Conservation (phyloP, 2,888 invertebrate species). For the Galerucella nymphaeae region DNA sequence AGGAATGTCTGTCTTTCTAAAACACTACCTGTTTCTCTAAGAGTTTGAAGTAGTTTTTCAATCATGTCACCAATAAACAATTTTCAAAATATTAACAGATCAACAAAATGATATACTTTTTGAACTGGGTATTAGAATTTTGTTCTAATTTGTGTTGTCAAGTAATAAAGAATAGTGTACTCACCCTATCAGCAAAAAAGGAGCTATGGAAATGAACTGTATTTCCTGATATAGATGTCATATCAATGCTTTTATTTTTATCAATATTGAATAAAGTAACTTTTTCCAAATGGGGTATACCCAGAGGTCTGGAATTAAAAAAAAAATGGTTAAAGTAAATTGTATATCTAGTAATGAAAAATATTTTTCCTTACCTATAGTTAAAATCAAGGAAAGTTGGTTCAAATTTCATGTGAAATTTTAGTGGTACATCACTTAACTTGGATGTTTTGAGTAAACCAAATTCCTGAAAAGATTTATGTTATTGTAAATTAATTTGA, state of each 20-base stretch:
- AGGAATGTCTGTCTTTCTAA: no score
- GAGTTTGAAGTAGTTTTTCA: no score
- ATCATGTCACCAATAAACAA: no score
- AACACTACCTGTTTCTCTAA: no score
- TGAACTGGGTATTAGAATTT: no score
- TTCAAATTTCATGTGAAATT: conserved; percentile 70
- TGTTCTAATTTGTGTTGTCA: no score
- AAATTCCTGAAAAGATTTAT: conserved; percentile 59
- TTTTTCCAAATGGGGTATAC: conserved; percentile 85
- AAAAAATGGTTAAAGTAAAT: background rate
- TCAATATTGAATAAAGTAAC: conserved; percentile 91
- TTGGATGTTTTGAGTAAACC: conserved; percentile 54
- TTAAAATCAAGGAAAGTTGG: conserved; percentile 77
- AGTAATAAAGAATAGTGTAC: conserved; percentile 34
- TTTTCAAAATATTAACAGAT: no score
- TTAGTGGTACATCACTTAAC: conserved; percentile 58
- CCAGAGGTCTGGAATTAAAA: conserved; percentile 76
- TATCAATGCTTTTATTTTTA: conserved; percentile 86
- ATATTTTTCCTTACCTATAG: conserved; percentile 68
- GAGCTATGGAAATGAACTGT: conserved; percentile 97
- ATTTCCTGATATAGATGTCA: conserved; percentile 94
- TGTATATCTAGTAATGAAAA: background rate
- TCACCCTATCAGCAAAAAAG: conserved; percentile 95
- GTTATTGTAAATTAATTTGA: background rate
- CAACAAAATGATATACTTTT: no score